These are phyloP conservation scores for Todus mexicanus DNA, from an alignment of 2,797 vertebrate species.

Conservation along the genomic window DNA sequence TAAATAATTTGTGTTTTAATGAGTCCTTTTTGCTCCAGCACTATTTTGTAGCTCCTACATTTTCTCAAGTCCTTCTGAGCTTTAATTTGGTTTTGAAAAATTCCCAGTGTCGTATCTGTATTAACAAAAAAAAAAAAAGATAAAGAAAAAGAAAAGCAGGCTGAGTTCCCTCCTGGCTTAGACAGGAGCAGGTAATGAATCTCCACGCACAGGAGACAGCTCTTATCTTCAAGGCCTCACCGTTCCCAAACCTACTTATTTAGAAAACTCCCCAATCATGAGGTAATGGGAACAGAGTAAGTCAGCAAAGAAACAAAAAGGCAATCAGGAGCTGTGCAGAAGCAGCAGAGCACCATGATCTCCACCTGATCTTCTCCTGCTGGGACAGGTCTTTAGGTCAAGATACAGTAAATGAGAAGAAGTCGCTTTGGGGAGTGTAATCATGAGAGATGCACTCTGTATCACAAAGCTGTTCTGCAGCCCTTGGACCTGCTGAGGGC, in stretches of 20 bases:
- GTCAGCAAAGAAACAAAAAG: background rate
- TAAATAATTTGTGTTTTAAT: conserved; percentile 47
- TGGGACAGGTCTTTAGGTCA: background rate
- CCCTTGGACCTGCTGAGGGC: background rate
- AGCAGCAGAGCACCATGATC: background rate
- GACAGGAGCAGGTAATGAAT: conserved; percentile 17
- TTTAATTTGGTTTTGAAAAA: background rate
- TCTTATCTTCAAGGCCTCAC: background rate
- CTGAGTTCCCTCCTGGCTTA: background rate
- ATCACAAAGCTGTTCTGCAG: background rate
- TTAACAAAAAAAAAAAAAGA: background rate
- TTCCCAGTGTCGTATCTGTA: background rate
- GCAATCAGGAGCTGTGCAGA: background rate
- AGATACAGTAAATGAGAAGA: background rate
- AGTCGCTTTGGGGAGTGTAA: background rate
- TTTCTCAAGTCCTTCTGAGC: background rate
- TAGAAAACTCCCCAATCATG: background rate
- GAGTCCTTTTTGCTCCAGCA: background rate
- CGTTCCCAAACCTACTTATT: background rate
- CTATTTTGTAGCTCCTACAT: background rate
- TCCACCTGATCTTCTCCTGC: background rate
- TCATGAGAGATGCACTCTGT: background rate
- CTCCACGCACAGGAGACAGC: background rate
- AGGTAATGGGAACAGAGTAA: background rate
- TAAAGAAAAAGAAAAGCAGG: background rate